Conservation (phyloP, 2,113 vertebrate genomes). For the Raja brachyura region DNA sequence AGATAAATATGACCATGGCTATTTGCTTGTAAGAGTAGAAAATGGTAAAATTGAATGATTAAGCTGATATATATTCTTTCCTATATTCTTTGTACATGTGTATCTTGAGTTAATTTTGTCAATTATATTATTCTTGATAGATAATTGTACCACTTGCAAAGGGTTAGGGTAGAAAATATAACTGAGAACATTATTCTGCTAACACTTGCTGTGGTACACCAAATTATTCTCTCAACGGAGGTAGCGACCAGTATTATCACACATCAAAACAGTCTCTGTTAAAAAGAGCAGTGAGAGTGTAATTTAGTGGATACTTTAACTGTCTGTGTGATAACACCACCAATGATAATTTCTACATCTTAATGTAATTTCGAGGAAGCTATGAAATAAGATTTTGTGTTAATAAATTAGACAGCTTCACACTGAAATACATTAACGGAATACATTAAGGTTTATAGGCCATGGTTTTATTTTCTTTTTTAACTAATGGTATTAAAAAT, state of each 20-base stretch:
- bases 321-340: not conserved
- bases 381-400: slow-evolving; percentile 6
- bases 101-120: not conserved
- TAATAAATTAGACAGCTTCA: slow-evolving; percentile 29
- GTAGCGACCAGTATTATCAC: not conserved
- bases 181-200: not conserved
- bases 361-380: not conserved
- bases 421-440: not conserved
- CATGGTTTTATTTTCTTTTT: slow-evolving; percentile 35
- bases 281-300: not conserved
- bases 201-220: not conserved
- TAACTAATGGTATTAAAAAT: slow-evolving; percentile 5
- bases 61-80: not conserved
- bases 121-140: not conserved
- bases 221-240: not conserved
- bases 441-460: slow-evolving; percentile 30
- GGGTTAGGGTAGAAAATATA: not conserved
- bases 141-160: not conserved
- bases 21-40: not conserved
- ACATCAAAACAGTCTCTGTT: not conserved
- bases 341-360: not conserved
- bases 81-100: not conserved
- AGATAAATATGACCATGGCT: not conserved
- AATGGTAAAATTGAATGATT: not conserved
- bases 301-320: not conserved